Base-by-base conservation (phyloP, 2,888 invertebrate genomes). In the Blomia tropicalis region DNA sequence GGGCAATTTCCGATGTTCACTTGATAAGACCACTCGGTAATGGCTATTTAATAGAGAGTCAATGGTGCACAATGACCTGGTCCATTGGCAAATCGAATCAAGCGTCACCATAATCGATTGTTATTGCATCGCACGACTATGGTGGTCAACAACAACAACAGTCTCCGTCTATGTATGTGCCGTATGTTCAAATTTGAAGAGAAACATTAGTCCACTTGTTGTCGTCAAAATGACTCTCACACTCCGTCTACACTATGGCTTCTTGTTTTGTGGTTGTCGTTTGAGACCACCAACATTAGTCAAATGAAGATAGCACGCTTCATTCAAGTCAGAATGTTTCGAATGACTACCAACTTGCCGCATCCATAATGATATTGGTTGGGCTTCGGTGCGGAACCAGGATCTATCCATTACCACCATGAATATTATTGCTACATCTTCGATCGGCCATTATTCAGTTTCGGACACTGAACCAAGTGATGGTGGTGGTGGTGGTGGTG, bases 241-340 rank as follows among this genome's bases (percentile, higher is more conserved):
- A 36, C 36, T 11, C 17, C 36, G 7, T 36, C 36, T 36, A n/a
- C 17, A 17, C 36, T 27, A 14, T 47, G 14, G 22, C 51, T 27
- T 47, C 51, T 19, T 11, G 51, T 47, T 47, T 47, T 47, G 51
- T n/a, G n/a, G n/a, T n/a, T n/a, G n/a, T n/a, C n/a, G n/a, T 47
- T n/a, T 47, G 7, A 47, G 51, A 47, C 51, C 51, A 47, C 51
- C 51, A 19, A n/a, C 51, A 47, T 47, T 47, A 47, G 51, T 22
- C 51, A 47, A 47, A 47, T 47, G 7, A 47, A 47, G 51, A 47
- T 47, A 47, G 22, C 51, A 47, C 51, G n/a, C n/a, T 22, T 11
- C 51, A 36, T 7, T 7, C 51, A 7, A 27, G 7, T 19, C 14
- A 11, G 23, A 27, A 25, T 47, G 22, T 27, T 7, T 22, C 51